A percentile compares a stretch with the other conserved stretches of the same genome.
Conservation (phyloP, 2,113 vertebrate species). For the Notothenia coriiceps region DNA sequence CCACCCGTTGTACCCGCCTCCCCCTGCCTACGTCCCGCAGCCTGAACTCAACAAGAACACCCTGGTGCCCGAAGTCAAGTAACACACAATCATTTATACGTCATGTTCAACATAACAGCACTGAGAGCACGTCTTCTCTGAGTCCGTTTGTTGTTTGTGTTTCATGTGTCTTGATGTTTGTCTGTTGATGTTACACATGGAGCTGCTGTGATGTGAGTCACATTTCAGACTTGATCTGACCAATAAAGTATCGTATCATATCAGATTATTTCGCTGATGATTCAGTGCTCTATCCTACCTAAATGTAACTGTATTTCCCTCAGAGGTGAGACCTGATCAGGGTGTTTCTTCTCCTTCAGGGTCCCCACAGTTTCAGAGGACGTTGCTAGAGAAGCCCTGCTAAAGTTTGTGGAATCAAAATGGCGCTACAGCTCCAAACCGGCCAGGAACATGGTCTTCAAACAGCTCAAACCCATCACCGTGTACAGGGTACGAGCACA, state of each 20-base stretch:
- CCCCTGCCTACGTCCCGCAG: conserved; percentile 74
- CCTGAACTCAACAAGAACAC: conserved; percentile 80
- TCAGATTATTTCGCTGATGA: too few species aligned
- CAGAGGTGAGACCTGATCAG: too few species aligned
- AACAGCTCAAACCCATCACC: conserved; percentile 78
- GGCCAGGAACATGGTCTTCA: conserved; percentile 83
- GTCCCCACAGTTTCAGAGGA: conserved; percentile 85
- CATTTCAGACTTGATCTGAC: too few species aligned
- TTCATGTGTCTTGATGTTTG: too few species aligned
- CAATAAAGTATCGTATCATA: too few species aligned
- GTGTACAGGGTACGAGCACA: conserved; percentile 82
- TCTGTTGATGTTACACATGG: too few species aligned
- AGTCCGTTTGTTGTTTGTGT: too few species aligned
- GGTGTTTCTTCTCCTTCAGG: conserved; percentile 57
- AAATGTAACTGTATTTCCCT: too few species aligned
- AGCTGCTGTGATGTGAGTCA: too few species aligned
- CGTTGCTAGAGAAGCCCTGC: conserved; percentile 83
- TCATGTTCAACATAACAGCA: too few species aligned
- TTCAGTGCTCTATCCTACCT: too few species aligned
- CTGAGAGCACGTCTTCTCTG: too few species aligned
- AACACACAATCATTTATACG: not conserved
- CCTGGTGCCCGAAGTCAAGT: conserved; percentile 79
- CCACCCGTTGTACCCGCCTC: conserved; percentile 78
- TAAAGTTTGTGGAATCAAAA: conserved; percentile 83
- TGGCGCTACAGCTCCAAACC: conserved; percentile 85